Conservation (phyloP, 2,113 vertebrate genomes). For the Brachirus orientalis region DNA sequence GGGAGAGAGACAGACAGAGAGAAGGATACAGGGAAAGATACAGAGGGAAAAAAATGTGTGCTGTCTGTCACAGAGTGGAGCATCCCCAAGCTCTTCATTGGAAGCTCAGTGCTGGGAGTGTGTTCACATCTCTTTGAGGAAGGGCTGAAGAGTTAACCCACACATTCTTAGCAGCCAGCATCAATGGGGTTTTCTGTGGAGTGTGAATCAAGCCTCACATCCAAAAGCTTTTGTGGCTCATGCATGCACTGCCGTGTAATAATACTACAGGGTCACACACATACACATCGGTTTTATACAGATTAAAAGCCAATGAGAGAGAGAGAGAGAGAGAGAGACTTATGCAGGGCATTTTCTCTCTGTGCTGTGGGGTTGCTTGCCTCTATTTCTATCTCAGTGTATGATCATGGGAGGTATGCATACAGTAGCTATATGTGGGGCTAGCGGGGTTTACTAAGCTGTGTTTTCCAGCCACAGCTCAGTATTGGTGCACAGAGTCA, state of each 20-base stretch:
- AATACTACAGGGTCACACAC: slow-evolving; percentile 34
- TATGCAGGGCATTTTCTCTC: slow-evolving; percentile 10
- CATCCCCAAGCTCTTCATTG: slow-evolving; percentile 50
- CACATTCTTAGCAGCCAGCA: slow-evolving; percentile 46
- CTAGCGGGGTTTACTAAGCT: slow-evolving; percentile 52
- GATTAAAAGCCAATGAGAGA: slow-evolving; percentile 53
- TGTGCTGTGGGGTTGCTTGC: too few relatives aligned
- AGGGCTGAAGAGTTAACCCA: slow-evolving; percentile 42
- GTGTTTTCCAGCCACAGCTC: slow-evolving; percentile 57
- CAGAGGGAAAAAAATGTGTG: slow-evolving; percentile 27
- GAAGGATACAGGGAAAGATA: background rate
- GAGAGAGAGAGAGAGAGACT: background rate
- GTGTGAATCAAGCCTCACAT: slow-evolving; percentile 55
- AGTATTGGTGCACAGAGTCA: slow-evolving; percentile 43
- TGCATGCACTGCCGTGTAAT: slow-evolving; percentile 28
- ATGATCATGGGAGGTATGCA: slow-evolving; percentile 55
- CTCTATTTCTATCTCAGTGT: slow-evolving; percentile 12
- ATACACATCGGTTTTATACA: slow-evolving; percentile 33
- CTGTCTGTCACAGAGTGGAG: slow-evolving; percentile 66
- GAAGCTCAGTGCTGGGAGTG: slow-evolving; percentile 42
- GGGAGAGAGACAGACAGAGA: background rate
- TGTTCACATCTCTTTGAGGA: slow-evolving; percentile 55
- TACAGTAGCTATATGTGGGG: slow-evolving; percentile 61
- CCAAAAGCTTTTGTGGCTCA: slow-evolving; percentile 34
- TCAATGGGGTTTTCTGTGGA: slow-evolving; percentile 50